These are phyloP conservation scores for Ichneumon xanthorius DNA, from an alignment of 2,888 invertebrate genomes.

Conservation along the genomic window DNA sequence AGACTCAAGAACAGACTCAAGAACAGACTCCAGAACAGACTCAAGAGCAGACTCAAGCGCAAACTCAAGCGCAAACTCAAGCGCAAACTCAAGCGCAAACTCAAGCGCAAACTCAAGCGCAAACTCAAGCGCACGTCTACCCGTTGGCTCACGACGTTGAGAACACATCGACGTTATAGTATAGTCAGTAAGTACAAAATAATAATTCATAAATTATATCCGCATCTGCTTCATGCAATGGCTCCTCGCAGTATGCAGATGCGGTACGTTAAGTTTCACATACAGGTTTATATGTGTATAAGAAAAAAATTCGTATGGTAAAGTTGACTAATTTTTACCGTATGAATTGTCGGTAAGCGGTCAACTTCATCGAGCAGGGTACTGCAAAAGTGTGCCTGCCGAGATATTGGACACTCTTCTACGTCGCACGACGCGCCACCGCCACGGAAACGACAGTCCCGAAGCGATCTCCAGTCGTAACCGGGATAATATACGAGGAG, in stretches of 20 bases:
- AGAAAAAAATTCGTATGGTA: background rate
- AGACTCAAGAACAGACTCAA: no score
- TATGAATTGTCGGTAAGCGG: background rate
- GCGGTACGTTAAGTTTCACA: background rate
- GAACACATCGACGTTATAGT: constrained; percentile 75
- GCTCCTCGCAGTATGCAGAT: constrained; percentile 58
- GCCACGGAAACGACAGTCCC: constrained; percentile 39
- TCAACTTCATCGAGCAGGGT: constrained; percentile 4
- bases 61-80: no score
- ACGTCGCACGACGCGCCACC: constrained; percentile 4
- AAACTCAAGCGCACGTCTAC: no score
- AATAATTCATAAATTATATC: constrained; percentile 83
- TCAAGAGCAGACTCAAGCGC: no score
- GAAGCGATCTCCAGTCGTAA: constrained; percentile 60
- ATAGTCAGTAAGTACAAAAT: constrained; percentile 75
- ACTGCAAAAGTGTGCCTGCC: background rate
- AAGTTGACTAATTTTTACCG: background rate
- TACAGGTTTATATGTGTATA: background rate
- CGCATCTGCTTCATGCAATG: constrained; percentile 78
- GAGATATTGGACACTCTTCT: background rate
- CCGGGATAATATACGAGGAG: constrained; percentile 63
- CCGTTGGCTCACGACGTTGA: constrained; percentile 17
- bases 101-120: no score
- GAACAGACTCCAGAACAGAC: accelerated
- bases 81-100: no score